Evolutionary conservation across 2,113 vertebrate genomes (phyloP).

Genomic region (Brachypodius melanocephalos): DNA sequence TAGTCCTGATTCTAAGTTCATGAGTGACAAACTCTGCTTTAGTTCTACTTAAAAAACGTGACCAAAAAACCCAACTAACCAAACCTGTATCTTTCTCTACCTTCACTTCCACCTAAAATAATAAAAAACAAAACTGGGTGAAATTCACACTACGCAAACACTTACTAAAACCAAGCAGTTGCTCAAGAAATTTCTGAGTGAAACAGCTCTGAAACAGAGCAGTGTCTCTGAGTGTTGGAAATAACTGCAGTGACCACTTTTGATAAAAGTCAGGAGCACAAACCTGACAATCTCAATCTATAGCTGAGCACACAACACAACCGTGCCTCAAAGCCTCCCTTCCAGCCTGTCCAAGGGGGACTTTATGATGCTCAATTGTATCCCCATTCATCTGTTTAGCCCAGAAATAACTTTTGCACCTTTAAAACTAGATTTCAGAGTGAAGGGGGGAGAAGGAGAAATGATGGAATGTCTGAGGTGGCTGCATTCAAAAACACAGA

Average conservation of each 20-base stretch:
- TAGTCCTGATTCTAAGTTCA: not conserved
- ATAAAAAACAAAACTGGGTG: not conserved
- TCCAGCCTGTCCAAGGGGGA: not conserved
- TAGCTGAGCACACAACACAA: not conserved
- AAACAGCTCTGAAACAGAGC: not conserved
- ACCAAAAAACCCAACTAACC: not conserved
- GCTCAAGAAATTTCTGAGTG: not conserved
- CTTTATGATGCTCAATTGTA: not conserved
- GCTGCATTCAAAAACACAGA: not conserved
- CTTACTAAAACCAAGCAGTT: not conserved
- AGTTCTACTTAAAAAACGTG: not conserved
- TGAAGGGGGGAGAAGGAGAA: not conserved
- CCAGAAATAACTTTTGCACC: not conserved
- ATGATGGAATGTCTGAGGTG: not conserved
- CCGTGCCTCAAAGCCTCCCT: not conserved
- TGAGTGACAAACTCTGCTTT: not conserved
- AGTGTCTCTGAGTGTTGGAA: not conserved
- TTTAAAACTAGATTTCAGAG: not conserved
- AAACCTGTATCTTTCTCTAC: not conserved
- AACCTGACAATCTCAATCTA: not conserved
- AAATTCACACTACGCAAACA: not conserved
- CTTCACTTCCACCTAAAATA: not conserved
- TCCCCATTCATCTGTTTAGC: not conserved
- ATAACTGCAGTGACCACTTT: not conserved
- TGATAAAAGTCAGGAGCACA: not conserved